Evolutionary conservation across 1,140 invertebrate species (phyloP), one percentile per base, ranked within the genome.

Genomic region (Parasteatoda tepidariorum): DNA sequence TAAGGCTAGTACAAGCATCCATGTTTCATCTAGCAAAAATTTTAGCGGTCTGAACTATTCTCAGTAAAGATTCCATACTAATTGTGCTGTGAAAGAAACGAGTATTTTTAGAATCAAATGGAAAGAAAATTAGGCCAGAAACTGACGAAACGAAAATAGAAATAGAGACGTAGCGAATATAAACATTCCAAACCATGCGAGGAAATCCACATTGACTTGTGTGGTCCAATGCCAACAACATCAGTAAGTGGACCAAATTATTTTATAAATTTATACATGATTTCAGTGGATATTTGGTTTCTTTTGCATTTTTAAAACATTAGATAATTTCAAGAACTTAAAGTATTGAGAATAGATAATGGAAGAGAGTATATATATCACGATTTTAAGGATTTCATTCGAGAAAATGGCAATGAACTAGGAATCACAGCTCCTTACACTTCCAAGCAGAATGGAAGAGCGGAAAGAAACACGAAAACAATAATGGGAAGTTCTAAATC

Each of bases 281-380:
- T 68, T 88, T 85, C 79, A 88, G 88, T 26, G 85, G 87, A 24
- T 89, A 86, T 76, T n/a, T n/a, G n/a, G 82, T 87, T 22, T 84
- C 22, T 6, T 85, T 89, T 2, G 88, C 89, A 61, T 90, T 90
- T 83, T 24, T 90, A 0, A 88, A 87, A 61, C 84, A 86, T 2
- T 91, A 90, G 86, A 89, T 64, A 87, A 90, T 85, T 85, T 86
- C n/a, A 78, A 18, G 84, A 84, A 71, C 87, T 89, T 57, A 88
- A 87, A 78, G 79, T 18, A 33, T 31, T 90, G 0, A 87, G 88
- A 66, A 86, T 86, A 61, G 89, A 91, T 62, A 90, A 90, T 86
- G 90, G 89, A 2, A n/a, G n/a, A 86, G 90, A 90, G 84, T 89
- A 89, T 85, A 30, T 86, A 0, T 89, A 86, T 67, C 85, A 86